Base-by-base conservation (phyloP, 1,140 invertebrate genomes). In the Ericerus pela region DNA sequence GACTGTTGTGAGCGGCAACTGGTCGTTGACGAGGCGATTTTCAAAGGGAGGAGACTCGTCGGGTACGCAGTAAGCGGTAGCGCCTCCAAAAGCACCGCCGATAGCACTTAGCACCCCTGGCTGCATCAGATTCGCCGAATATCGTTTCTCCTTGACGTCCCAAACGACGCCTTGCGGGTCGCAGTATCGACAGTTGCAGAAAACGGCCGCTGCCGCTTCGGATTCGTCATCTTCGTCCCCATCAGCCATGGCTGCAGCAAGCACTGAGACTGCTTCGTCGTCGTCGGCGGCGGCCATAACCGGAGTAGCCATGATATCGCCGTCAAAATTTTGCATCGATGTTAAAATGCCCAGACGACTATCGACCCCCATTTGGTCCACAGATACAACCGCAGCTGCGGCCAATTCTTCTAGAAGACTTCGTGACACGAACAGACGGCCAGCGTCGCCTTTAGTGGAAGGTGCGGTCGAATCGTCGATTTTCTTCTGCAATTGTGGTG, bases 151-250 rank as follows among this genome's bases (percentile, higher is more conserved):
- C 37, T 81, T 77, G 1, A 80, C 75, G 64, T 82, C 83, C 84
- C 85, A 88, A 53, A 86, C 79, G 57, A 82, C 76, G 37, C 80
- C 79, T 18, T 79, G 73, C 0, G 85, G 82, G 65, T 87, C 83
- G 64, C 84, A 87, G 60, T 84, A 84, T 10, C 79, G 75, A 64
- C 84, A 88, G 68, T 85, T 83, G 68, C 84, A 87, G n/a, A 73
- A 68, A 62, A 73, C 76, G 47, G 72, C 52, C 12, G 58, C 51
- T 12, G 52, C 53, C 58, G n/a, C n/a, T n/a, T n/a, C n/a, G n/a
- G n/a, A n/a, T n/a, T n/a, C n/a, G n/a, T n/a, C n/a, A n/a, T n/a
- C 16, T 72, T 67, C 62, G 59, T 57, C 29, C 57, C 14, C 43
- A 47, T 36, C 51, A 57, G n/a, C n/a, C n/a, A n/a, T n/a, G n/a